Evolutionary conservation across 2,113 vertebrate genomes (phyloP), one percentile per base, ranked within the genome.

Genomic region (Heterotis niloticus): DNA sequence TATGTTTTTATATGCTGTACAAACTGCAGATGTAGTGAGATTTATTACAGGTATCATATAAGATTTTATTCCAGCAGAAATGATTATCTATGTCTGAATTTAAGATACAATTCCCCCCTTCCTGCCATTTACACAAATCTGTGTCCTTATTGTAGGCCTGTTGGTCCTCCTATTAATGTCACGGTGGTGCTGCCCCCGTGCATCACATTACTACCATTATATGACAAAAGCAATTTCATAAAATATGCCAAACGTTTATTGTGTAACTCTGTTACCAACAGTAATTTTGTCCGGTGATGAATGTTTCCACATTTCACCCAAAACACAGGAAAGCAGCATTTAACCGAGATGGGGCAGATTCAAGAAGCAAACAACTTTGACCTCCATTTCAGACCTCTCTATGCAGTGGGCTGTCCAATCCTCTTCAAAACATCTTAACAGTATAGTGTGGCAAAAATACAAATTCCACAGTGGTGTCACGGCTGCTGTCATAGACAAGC

Each of bases 181-280:
- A 71, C 52, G 9, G 29, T 13, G 18, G 52, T 23, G 24, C 44
- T 17, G 0, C 34, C 34, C 69, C 69, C 51, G 11, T n/a, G 23
- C 51, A 72, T 54, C 23, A 54, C 29, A 52, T 4, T 14, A 14
- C 44, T 51, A 44, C 34, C 34, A 7, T 44, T 44, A 44, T 7
- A 2, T 44, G 34, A 44, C 34, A 44, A 44, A 44, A 44, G 34
- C 34, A 44, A 44, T 44, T 44, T 44, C 2, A 4, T 44, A 44
- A 44, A 44, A 44, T 44, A 7, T 44, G 34, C 34, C 34, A 44
- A 44, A 44, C 7, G 34, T 44, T 44, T 44, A 44, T 44, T 51
- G 51, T 52, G 51, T 18, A 72, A 54, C 34, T 72, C 54, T 52
- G 54, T 72, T 72, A 51, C 34, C 34, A 72, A 72, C 51, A 72